These are phyloP conservation scores for Caerostris extrusa DNA, from an alignment of 1,140 invertebrate species.

Conservation along the genomic window DNA sequence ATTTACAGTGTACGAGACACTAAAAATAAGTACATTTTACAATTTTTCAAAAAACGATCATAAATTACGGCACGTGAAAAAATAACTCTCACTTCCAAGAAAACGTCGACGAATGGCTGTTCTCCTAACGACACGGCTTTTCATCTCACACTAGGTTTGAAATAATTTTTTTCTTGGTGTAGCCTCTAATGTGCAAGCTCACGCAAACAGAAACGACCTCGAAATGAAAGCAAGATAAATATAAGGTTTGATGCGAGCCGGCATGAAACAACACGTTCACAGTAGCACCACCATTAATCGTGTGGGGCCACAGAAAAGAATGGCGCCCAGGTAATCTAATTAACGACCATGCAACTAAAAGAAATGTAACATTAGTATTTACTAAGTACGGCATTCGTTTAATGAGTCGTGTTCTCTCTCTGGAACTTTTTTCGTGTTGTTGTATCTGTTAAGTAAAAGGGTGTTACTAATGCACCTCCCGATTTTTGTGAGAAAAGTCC, in stretches of 20 bases:
- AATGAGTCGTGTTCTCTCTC: neutral
- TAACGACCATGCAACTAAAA: constrained; percentile 19
- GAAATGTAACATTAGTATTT: constrained; percentile 20
- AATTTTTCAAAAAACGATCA: neutral
- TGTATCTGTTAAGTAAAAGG: too few relatives aligned
- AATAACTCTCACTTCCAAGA: constrained; percentile 1
- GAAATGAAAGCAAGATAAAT: neutral
- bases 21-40: constrained; percentile 13
- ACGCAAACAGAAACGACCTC: constrained; percentile 8
- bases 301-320: neutral
- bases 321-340: neutral
- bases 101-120: neutral
- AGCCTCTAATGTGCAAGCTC: neutral
- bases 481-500: too few relatives aligned
- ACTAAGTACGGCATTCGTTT: neutral
- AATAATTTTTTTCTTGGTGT: neutral
- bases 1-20: neutral
- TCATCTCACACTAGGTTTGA: neutral
- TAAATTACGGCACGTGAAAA: neutral
- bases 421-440: too few relatives aligned
- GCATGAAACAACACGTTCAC: neutral
- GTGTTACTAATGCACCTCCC: too few relatives aligned
- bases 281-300: neutral
- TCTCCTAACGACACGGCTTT: neutral
- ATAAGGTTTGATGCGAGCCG: constrained; percentile 26